Evolutionary conservation across 2,888 invertebrate genomes (phyloP).

Genomic region (Pheosia tremula): DNA sequence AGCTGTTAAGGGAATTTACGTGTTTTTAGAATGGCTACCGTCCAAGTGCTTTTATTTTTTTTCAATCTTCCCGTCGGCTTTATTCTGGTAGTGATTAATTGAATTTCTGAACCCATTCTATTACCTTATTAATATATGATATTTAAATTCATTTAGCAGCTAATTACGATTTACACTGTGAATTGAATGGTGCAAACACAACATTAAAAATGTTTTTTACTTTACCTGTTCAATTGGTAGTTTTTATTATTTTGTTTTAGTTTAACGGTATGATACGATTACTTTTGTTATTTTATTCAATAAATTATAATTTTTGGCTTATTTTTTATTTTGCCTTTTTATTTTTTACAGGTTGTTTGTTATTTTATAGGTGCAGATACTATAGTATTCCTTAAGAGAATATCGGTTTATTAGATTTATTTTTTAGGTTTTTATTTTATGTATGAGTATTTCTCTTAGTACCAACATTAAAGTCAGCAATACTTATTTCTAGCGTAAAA

Average conservation of each 20-base stretch:
- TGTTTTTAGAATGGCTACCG: not conserved
- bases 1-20: not conserved
- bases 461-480: too few species aligned
- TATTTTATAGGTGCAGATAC: constrained; percentile 7
- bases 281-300: constrained; percentile 23
- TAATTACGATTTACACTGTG: not conserved
- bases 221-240: not conserved
- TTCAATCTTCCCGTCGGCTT: not conserved
- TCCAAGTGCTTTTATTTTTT: not conserved
- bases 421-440: too few species aligned
- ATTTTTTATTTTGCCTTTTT: constrained; percentile 19
- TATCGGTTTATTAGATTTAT: too few species aligned
- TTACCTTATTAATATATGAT: too few species aligned
- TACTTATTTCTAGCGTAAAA: too few species aligned
- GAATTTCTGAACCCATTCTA: not conserved
- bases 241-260: constrained; percentile 11
- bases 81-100: not conserved
- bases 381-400: not conserved
- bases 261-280: constrained; percentile 20
- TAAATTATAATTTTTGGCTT: constrained; percentile 25
- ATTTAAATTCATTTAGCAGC: too few species aligned
- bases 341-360: not conserved
- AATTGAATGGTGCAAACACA: not conserved
- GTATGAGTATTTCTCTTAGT: too few species aligned
- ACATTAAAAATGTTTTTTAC: not conserved